Evolutionary conservation across 2,888 invertebrate genomes (phyloP), one percentile per base, ranked within the genome.

Genomic region (Polia nebulosa): DNA sequence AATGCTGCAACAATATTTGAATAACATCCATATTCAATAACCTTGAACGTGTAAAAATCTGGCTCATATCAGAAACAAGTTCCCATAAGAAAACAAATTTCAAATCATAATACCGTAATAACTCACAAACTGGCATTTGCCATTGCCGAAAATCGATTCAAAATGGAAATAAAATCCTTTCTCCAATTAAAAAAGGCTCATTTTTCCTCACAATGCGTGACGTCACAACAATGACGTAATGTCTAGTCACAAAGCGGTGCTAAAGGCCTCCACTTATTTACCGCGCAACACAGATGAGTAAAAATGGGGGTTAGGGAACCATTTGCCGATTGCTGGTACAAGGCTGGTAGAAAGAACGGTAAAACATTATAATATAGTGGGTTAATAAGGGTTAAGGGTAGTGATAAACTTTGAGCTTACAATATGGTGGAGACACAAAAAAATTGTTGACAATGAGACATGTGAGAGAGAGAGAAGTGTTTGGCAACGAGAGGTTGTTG

Each of bases 181-280:
- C 7, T 27, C 15, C 8, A 17, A 64, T 32, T 39, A 11, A 32
- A 9, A 27, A 73, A 39, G 20, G 25, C n/a, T 47, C 32, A 15
- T 6, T 52, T 64, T 52, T 15, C 15, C 20, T 44, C n/a, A 2
- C 5, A 44, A 29, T 22, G 11, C 13, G 15, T 45, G 44, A 29
- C 36, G 36, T 36, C 20, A 36, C 17, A 39, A 53, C 64, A 53
- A 53, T 45, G 74, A 45, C 73, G 64, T 32, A 41, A 68, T 64
- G 66, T 73, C 67, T 52, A 47, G 64, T 27, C 49, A 44, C 58
- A 34, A 45, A 36, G 60, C 49, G 39, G 36, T 22, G 65, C 59
- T 49, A 68, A 80, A 78, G 66, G 39, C 63, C 71, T 68, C 68
- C n/a, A 65, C 73, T 68, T 71, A 78, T 72, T 74, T 61, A 47